A percentile compares a stretch with the other conserved stretches of the same genome.
Evolutionary conservation across 1,140 invertebrate genomes (phyloP).

Genomic region (Cyclina sinensis): DNA sequence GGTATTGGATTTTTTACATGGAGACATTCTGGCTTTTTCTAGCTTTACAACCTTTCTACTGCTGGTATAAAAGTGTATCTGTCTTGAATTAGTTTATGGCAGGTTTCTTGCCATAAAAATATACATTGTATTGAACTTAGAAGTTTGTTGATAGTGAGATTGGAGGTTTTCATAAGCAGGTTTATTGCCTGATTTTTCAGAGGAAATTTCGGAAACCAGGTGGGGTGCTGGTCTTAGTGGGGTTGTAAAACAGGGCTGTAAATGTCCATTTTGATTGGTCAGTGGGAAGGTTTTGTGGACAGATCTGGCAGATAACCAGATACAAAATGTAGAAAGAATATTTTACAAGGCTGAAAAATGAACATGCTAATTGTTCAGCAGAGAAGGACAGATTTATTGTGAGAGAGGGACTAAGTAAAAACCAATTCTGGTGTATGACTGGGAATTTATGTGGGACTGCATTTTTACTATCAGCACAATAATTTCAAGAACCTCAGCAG

Average conservation of each 20-base stretch:
- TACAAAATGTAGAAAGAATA: background rate
- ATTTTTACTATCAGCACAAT: too few species aligned
- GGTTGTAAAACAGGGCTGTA: constrained; percentile 34
- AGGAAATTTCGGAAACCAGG: constrained; percentile 1
- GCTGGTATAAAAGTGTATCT: constrained; percentile 45
- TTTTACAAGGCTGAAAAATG: background rate
- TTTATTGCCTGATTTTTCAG: background rate
- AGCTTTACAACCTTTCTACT: background rate
- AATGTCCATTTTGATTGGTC: constrained; percentile 39
- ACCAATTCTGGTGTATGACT: too few species aligned
- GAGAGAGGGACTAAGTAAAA: too few species aligned
- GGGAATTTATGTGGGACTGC: too few species aligned
- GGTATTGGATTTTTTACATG: constrained; percentile 50
- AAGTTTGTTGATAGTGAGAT: background rate
- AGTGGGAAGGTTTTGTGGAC: background rate
- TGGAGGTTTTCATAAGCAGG: background rate
- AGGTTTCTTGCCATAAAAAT: constrained; percentile 30
- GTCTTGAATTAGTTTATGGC: constrained; percentile 59
- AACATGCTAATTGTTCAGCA: too few species aligned
- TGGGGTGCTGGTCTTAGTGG: constrained; percentile 21
- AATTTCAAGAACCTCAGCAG: background rate
- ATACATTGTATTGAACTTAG: constrained; percentile 38
- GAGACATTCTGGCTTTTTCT: constrained; percentile 29
- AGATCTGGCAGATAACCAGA: background rate
- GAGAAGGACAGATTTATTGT: too few species aligned